Evolutionary conservation across 2,888 invertebrate genomes (phyloP), one percentile per base, ranked within the genome.

Genomic region (Tortrix viridana): DNA sequence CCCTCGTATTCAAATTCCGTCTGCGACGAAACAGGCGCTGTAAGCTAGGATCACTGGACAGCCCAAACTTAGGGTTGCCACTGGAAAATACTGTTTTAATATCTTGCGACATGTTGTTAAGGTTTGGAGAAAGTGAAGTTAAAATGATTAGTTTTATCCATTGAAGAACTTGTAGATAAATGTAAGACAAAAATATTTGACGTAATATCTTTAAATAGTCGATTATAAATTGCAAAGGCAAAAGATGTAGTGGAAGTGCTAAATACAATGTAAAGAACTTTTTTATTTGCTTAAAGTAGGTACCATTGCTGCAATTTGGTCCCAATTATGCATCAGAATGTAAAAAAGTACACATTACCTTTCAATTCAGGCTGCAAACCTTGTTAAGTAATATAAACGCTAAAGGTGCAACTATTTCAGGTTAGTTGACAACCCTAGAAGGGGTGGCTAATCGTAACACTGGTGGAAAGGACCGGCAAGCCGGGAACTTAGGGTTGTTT

Each of bases 11-110:
- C 54, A 60, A 49, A 49, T 44, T 20, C 43, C 23, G 20, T 37
- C 26, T 19, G 50, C 19, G n/a, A 12, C 18, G 14, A 32, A 37
- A 20, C 43, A 32, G 56, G 7, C 43, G 49, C 22, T 49, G 49
- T 44, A 32, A 56, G 61, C 44, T 61, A 38, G 55, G 61, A 61
- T 61, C 49, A 61, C 44, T 37, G 12, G 55, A 56, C 49, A 61
- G 37, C 50, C 49, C 61, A 56, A 38, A 38, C 38, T 38, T 38
- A 38, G 38, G 32, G 32, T 32, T 32, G 32, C 32, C 16, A 23
- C 6, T n/a, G 23, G 26, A 26, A 48, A 12, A 32, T 0, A 12
- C 32, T 32, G 32, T 32, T 32, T 9, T 32, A 32, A 32, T 32
- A 9, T 32, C 12, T 32, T 12, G 26, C 9, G 9, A 32, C n/a